Evolutionary conservation across 2,113 vertebrate genomes (phyloP).

Genomic region (Notiomystis cincta): DNA sequence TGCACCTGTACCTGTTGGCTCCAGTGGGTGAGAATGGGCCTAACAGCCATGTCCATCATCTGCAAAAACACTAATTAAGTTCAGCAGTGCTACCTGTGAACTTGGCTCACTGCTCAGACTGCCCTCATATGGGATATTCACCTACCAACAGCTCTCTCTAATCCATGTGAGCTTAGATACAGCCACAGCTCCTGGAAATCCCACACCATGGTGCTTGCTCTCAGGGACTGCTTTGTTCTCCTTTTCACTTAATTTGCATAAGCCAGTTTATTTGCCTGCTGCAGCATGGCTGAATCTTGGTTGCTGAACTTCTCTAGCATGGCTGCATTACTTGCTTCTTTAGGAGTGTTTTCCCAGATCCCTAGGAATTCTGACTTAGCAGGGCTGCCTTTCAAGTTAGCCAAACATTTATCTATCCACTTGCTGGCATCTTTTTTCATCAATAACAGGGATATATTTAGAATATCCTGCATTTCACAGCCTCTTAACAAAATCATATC

Average conservation of each 20-base stretch:
- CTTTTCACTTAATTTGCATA: neutral
- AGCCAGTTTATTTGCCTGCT: neutral
- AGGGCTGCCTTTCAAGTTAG: neutral
- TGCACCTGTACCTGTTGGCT: neutral
- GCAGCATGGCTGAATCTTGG: neutral
- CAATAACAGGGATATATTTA: neutral
- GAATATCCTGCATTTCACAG: neutral
- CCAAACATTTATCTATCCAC: neutral
- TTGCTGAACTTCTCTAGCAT: neutral
- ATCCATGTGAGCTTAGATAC: neutral
- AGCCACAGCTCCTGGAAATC: neutral
- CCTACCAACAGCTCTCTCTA: neutral
- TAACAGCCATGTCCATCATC: neutral
- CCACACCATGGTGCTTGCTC: neutral
- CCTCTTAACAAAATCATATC: neutral
- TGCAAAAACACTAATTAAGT: neutral
- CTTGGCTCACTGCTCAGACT: neutral
- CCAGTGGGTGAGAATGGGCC: neutral
- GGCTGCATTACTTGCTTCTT: neutral
- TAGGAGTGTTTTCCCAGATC: neutral
- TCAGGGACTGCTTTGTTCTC: neutral
- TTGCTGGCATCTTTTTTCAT: rapidly evolving
- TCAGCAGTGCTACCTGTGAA: neutral
- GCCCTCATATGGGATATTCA: no score
- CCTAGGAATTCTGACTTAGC: neutral